Evolutionary conservation across 2,113 vertebrate genomes (phyloP).

Genomic region (Taurulus bubalis): DNA sequence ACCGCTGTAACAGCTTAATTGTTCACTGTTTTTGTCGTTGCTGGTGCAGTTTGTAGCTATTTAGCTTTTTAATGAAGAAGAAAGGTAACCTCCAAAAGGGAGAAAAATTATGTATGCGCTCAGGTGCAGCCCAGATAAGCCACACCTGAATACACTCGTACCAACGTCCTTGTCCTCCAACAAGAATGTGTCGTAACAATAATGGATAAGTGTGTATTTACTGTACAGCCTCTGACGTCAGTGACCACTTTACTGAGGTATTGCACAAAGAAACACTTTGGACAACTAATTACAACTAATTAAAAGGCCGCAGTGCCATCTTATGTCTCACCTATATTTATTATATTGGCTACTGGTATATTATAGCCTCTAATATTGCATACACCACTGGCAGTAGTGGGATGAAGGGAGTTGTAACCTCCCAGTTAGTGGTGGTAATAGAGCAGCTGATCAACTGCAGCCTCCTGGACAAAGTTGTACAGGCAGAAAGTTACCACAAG

Average conservation of each 20-base stretch:
- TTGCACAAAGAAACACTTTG: not conserved
- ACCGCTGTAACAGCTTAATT: not conserved
- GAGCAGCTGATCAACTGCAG: not conserved
- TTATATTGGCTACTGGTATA: not conserved
- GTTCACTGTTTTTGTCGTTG: not conserved
- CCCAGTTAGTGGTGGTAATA: not conserved
- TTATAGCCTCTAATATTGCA: not conserved
- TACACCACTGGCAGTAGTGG: not conserved
- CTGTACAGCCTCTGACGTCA: not conserved
- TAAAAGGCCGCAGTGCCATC: not conserved
- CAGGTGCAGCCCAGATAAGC: not conserved
- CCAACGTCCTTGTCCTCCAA: constrained; percentile 10
- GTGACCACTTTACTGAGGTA: not conserved
- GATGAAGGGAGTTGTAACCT: not conserved
- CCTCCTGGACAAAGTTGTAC: not conserved
- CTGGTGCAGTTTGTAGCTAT: not conserved
- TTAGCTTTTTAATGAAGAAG: not conserved
- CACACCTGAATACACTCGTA: constrained; percentile 13
- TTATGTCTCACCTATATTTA: not conserved
- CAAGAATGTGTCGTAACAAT: not conserved
- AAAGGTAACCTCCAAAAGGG: not conserved
- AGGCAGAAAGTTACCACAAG: constrained; percentile 6
- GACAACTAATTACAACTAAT: not conserved
- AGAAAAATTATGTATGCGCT: not conserved
- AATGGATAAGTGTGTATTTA: constrained; percentile 13